Base-by-base conservation (phyloP, 53 echinoderm and acorn worm genomes). In the Mesocentrotus franciscanus region DNA sequence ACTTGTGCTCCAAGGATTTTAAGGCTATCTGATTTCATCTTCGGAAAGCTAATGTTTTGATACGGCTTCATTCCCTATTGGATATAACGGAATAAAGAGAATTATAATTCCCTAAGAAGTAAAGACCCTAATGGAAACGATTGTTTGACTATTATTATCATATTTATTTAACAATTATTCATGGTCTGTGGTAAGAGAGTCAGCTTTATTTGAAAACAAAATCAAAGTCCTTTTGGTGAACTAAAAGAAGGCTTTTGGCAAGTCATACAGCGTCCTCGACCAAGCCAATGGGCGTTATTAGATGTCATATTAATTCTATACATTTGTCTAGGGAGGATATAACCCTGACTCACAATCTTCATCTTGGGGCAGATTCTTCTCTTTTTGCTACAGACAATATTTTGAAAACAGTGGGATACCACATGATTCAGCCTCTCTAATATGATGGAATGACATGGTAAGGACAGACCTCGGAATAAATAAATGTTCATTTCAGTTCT, bases 1-100 rank as follows among this genome's bases (percentile, higher is more conserved):
- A 39, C 81, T 42, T 22, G 18, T 18, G 20, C 81, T 42, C 42
- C 10, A 81, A 36, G 42, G 81, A 33, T 22, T 81, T 81, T 33
- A 39, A 39, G 36, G 35, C 9, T 34, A 79, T 79, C 79, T 18
- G 13, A 27, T 81, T 81, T 18, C 81, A 36, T 18, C 16, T 42
- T 81, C 42, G 81, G 42, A 8, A 36, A 81, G 81, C 81, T 81
- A 81, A 81, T 81, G 39, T 81, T 81, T 81, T 81, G 39, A 39
- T 81, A 81, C 8, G 39, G 18, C 36, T 39, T 81, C 36, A 81
- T 81, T 81, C 81, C 42, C 81, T 20, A 0, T 17, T 9, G 36
- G 36, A 81, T 42, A 29, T 1, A 81, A 18, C 18, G 17, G 81
- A 81, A 81, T 42, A 81, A 17, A 39, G 36, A 81, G 42, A 81